Evolutionary conservation across 37 sponge, comb jelly and placozoan genomes (phyloP).

Genomic region (Axinella damicornis): DNA sequence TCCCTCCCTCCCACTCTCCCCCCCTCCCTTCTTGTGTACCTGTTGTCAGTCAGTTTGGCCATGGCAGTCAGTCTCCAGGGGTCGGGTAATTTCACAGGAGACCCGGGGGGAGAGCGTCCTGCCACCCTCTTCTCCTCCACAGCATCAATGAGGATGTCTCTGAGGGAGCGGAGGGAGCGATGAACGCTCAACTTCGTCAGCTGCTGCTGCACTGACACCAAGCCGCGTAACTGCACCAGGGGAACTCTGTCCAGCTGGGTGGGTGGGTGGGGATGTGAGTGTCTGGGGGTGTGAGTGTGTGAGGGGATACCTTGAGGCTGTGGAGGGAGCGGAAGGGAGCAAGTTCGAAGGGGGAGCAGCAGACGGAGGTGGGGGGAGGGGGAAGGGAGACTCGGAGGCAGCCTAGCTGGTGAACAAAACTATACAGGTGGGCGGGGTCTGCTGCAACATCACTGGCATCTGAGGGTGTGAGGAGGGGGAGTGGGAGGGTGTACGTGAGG

Average conservation of each 20-base stretch:
- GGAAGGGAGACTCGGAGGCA: slow-evolving; percentile 65
- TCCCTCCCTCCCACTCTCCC: too few relatives aligned
- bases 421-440: slow-evolving; percentile 83
- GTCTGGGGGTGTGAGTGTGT: neutral
- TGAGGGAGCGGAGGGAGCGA: slow-evolving; percentile 23
- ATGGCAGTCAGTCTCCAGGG: slow-evolving; percentile 73
- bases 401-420: slow-evolving; percentile 74
- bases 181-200: slow-evolving; percentile 33
- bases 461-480: neutral
- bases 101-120: neutral
- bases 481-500: neutral
- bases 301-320: slow-evolving; percentile 42
- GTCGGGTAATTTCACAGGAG: neutral
- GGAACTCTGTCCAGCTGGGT: slow-evolving; percentile 61
- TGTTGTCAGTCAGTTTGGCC: slow-evolving; percentile 39
- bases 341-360: slow-evolving; percentile 71
- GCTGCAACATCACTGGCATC: slow-evolving; percentile 31
- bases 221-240: slow-evolving; percentile 44
- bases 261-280: neutral
- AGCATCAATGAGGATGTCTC: slow-evolving; percentile 65
- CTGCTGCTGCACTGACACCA: slow-evolving; percentile 66
- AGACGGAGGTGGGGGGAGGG: slow-evolving; percentile 61
- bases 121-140: slow-evolving; percentile 63
- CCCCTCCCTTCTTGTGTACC: slow-evolving; percentile 5
- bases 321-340: slow-evolving; percentile 68